Conservation (phyloP, 2,888 invertebrate species). For the Argyresthia albistria region DNA sequence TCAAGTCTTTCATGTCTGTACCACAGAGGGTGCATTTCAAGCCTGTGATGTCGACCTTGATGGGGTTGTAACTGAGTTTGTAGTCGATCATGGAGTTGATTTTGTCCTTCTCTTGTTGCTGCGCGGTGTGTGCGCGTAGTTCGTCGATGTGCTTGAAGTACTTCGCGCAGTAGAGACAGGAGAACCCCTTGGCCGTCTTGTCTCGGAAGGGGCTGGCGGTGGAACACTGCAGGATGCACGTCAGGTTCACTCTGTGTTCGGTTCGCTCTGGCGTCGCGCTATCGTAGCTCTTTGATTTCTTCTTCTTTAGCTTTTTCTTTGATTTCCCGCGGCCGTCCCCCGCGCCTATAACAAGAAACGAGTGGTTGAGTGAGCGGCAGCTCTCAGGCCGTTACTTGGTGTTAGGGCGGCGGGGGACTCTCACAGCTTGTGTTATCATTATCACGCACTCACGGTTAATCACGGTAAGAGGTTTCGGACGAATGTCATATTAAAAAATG, state of each 20-base stretch:
- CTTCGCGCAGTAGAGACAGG: conserved; percentile 59
- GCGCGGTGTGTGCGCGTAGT: conserved; percentile 45
- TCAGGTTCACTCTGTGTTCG: conserved; percentile 62
- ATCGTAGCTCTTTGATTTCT: conserved; percentile 49
- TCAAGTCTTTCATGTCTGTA: conserved; percentile 42
- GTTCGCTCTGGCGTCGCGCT: conserved; percentile 63
- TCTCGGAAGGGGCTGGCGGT: conserved; percentile 63
- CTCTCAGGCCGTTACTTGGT: too few species aligned
- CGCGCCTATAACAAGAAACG: conserved; percentile 53
- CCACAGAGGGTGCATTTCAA: conserved; percentile 45
- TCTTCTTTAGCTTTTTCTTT: conserved; percentile 52
- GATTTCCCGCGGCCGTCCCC: conserved; percentile 32
- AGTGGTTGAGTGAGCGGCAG: too few species aligned
- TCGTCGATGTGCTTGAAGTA: conserved; percentile 45
- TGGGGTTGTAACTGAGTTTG: conserved; percentile 61
- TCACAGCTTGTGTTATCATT: too few species aligned
- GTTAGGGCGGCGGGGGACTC: too few species aligned
- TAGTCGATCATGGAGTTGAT: conserved; percentile 59
- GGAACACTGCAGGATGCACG: conserved; percentile 58
- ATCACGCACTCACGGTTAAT: too few species aligned
- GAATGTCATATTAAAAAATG: too few species aligned
- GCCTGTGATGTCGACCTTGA: conserved; percentile 57
- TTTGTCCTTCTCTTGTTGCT: conserved; percentile 50
- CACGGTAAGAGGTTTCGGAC: too few species aligned
- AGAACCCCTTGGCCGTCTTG: conserved; percentile 57